Evolutionary conservation across 2,113 vertebrate genomes (phyloP).

Genomic region (Merops nubicus): DNA sequence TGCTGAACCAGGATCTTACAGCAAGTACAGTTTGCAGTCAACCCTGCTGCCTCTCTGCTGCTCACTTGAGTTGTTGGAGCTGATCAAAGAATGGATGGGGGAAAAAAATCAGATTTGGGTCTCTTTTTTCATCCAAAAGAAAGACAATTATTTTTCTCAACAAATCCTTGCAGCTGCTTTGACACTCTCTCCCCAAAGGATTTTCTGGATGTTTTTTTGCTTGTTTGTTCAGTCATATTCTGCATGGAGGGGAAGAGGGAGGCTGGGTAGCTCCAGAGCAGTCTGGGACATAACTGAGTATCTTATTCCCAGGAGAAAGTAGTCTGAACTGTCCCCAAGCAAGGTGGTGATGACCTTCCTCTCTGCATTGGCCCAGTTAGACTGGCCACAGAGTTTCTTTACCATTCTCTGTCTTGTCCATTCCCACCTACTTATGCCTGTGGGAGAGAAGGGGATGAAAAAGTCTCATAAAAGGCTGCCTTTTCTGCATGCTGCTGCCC

Average conservation of each 20-base stretch:
- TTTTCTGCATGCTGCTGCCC: slow-evolving; percentile 22
- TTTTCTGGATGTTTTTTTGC: slow-evolving; percentile 8
- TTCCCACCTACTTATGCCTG: slow-evolving; percentile 20
- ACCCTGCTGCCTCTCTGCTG: background rate
- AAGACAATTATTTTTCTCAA: slow-evolving; percentile 55
- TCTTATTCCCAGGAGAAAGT: background rate
- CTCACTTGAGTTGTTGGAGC: background rate
- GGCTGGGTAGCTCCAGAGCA: background rate
- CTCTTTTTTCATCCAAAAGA: slow-evolving; percentile 1
- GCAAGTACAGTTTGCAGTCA: background rate
- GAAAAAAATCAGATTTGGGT: background rate
- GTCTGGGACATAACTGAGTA: background rate
- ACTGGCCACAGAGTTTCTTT: background rate
- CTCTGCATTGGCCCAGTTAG: background rate
- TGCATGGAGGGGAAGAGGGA: background rate
- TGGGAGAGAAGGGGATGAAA: background rate
- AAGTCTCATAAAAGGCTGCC: background rate
- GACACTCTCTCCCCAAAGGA: slow-evolving; percentile 25
- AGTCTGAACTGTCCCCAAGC: background rate
- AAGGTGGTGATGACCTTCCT: slow-evolving; percentile 17
- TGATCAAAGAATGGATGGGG: slow-evolving; percentile 17
- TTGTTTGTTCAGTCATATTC: slow-evolving; percentile 11
- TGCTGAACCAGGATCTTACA: background rate
- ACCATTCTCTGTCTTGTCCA: background rate
- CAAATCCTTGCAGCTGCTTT: slow-evolving; percentile 2